Evolutionary conservation across 2,888 invertebrate genomes (phyloP), one percentile per base, ranked within the genome.

Genomic region (Cheilosia soror): DNA sequence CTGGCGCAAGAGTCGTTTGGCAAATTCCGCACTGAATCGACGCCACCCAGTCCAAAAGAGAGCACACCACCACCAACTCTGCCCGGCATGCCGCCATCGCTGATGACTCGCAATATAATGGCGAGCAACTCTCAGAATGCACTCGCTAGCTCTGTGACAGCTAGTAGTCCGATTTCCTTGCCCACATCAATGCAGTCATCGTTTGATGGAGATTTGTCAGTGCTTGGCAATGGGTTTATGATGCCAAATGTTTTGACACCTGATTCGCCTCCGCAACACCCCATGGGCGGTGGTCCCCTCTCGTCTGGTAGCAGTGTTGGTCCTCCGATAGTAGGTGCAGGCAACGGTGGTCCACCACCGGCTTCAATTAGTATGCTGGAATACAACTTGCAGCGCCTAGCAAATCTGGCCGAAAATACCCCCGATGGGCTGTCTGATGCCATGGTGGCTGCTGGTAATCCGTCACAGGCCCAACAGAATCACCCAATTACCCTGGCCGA

Each of bases 351-450:
- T 66, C 85, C 90, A 15, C 90, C 93, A 73, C 91, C 93, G 65
- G 87, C 94, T 27, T 93, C 94, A 33, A 91, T 91, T 71, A 96
- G 96, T 88, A 96, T 97, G 93, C 96, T 96, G 82, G 97, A 97
- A 92, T 97, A 97, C 90, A 97, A 97, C 92, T 93, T 97, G 88
- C 96, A 96, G 87, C 96, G 96, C 91, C 92, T 97, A 90, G 85
- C 85, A 31, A 96, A 95, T 89, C 94, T 97, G 88, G 96, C 96
- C 2, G 96, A 96, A 90, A 96, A 93, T 42, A 93, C 92, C 57
- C 89, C 94, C 0, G 94, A 94, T 57, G 88, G 88, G 5, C 77
- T 92, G 44, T 93, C 93, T 33, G 91, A 91, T 79, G 89, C 90
- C 11, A 78, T 88, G 47, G 88, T 89, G 27, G 90, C 91, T 68